Conservation (phyloP, 2,888 invertebrate genomes). For the Lochmaea crataegi region DNA sequence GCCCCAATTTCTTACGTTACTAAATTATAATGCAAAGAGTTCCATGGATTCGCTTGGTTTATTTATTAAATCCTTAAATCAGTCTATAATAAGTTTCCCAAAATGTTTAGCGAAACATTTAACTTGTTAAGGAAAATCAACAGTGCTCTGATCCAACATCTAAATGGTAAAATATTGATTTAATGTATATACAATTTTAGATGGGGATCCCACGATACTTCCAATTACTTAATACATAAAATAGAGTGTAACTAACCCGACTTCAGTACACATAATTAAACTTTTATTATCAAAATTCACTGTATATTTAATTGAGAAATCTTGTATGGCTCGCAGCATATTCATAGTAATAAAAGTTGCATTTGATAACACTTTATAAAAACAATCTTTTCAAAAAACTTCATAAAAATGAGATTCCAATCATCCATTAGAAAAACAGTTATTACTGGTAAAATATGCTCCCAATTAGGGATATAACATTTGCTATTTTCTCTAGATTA, state of each 20-base stretch:
- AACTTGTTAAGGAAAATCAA: background rate
- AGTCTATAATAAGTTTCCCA: background rate
- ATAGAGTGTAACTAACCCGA: background rate
- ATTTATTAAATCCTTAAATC: no score
- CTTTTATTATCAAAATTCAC: background rate
- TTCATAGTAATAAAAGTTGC: no score
- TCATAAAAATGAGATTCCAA: no score
- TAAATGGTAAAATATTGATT: background rate
- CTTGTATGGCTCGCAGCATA: no score
- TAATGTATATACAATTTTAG: background rate
- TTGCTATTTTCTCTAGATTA: no score
- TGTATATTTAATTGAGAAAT: background rate
- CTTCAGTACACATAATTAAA: background rate
- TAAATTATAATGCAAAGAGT: no score
- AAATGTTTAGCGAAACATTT: background rate
- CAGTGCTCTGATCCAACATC: background rate
- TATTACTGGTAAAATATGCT: no score
- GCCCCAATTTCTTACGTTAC: no score
- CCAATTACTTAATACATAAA: background rate
- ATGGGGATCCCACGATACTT: background rate
- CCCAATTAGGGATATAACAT: no score
- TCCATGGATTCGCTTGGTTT: background rate
- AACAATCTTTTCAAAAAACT: no score
- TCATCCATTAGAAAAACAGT: no score
- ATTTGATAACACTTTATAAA: no score